Evolutionary conservation across 2,888 invertebrate species (phyloP), one percentile per base, ranked within the genome.

Genomic region (Pachydiplax longipennis): DNA sequence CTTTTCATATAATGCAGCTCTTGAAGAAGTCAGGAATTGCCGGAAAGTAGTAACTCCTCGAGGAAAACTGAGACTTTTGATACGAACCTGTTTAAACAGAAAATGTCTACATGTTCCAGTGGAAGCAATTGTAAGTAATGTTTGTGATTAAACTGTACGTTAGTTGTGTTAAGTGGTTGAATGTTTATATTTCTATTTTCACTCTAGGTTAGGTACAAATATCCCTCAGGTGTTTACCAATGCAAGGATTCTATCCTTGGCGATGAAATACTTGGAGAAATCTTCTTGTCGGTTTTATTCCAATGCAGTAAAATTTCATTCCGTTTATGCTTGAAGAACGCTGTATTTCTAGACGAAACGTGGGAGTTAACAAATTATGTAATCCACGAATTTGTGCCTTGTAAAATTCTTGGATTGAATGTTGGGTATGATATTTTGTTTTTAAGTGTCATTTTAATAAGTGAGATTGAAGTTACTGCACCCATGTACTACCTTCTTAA

Each of bases 191-290:
- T 81, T 90, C 6, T 65, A 82, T 91, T 91, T 53, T 90, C 58
- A 53, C 53, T 91, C 65, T 58, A 91, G 83, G 80, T 90, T 91
- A 91, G 90, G 91, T 91, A 90, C 91, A 91, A 91, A 92, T 90
- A 91, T 92, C 53, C 92, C 92, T 91, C 92, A 90, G 80, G 91
- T 92, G 53, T 81, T 91, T 35, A 92, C 94, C 92, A 93, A 93
- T 93, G 90, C 93, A 94, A 91, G 91, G 93, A 92, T 92, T 95
- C 95, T 1, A 95, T 96, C 91, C 92, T 96, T 37, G 96, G 96
- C 13, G 95, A 96, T 94, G 96, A 96, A 93, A 96, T 96, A 92
- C 93, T 96, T 40, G 94, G 94, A 0, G 95, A 96, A 93, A 95
- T 96, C 92, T 94, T 96, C 91, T 92, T 95, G 91, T 96, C 96